These are phyloP conservation scores for Athalia circularis DNA, from an alignment of 2,888 invertebrate species.

Conservation along the genomic window DNA sequence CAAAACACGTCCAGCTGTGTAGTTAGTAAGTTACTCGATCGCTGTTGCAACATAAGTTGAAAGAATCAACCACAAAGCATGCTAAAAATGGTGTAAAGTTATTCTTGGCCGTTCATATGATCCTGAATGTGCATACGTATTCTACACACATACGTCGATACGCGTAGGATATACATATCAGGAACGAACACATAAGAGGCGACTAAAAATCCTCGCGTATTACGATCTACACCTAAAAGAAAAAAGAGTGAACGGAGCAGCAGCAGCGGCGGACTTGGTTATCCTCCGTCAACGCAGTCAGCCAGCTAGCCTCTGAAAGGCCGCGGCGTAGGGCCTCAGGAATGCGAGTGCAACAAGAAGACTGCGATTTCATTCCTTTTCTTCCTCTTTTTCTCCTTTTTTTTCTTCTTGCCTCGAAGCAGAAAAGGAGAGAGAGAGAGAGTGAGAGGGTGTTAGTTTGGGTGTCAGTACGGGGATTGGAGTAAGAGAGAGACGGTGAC, in stretches of 20 bases:
- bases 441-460: slow-evolving; percentile 15
- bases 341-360: slow-evolving; percentile 64
- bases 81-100: slow-evolving; percentile 35
- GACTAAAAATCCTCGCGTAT: no score
- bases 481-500: slow-evolving; percentile 19
- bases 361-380: slow-evolving; percentile 53
- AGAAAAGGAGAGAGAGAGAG: slow-evolving; percentile 39
- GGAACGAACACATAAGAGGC: not conserved
- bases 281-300: slow-evolving; percentile 21
- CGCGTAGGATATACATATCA: not conserved
- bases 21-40: no score
- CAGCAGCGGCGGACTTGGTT: not conserved
- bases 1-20: not conserved
- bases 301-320: slow-evolving; percentile 12
- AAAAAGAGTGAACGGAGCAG: slow-evolving; percentile 30
- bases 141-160: not conserved
- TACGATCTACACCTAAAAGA: no score
- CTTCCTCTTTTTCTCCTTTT: slow-evolving; percentile 34
- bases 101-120: slow-evolving; percentile 24
- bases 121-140: slow-evolving; percentile 23
- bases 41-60: not conserved
- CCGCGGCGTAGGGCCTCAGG: slow-evolving; percentile 61
- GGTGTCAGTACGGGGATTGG: not conserved
- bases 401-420: not conserved
- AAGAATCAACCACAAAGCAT: slow-evolving; percentile 5